Conservation (phyloP, 1,140 invertebrate genomes). For the Hycleus cichorii region DNA sequence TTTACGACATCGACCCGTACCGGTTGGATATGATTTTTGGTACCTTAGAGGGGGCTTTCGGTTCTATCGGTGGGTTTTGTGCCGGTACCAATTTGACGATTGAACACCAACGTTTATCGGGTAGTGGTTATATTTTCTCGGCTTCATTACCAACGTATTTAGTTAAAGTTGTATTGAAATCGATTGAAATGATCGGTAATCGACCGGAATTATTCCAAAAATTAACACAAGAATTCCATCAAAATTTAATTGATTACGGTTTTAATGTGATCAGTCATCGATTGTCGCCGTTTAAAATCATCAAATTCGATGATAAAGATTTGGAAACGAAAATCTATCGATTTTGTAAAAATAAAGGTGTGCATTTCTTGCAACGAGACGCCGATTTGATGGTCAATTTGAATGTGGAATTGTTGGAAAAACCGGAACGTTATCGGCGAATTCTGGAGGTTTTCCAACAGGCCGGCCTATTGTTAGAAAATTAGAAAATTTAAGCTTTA, state of each 20-base stretch:
- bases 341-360: slow-evolving; percentile 24
- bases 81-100: slow-evolving; percentile 31
- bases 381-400: slow-evolving; percentile 27
- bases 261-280: slow-evolving; percentile 28
- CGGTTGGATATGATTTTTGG: slow-evolving; percentile 35
- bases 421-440: slow-evolving; percentile 13
- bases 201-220: slow-evolving; percentile 20
- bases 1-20: slow-evolving; percentile 27
- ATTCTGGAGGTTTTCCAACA: slow-evolving; percentile 20
- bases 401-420: slow-evolving; percentile 19
- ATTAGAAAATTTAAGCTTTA: too few species aligned
- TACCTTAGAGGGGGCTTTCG: slow-evolving; percentile 33
- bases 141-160: slow-evolving; percentile 35
- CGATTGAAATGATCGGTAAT: slow-evolving; percentile 21
- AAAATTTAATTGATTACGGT: slow-evolving; percentile 6
- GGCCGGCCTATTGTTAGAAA: neutral
- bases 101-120: slow-evolving; percentile 34
- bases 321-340: slow-evolving; percentile 11
- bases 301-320: slow-evolving; percentile 16
- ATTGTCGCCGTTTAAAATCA: slow-evolving; percentile 29
- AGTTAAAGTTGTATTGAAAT: slow-evolving; percentile 30
- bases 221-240: slow-evolving; percentile 20
- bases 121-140: slow-evolving; percentile 34
- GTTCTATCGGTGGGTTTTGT: slow-evolving; percentile 37
- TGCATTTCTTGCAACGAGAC: slow-evolving; percentile 26